phyloP scores from a whole-genome alignment of 2,113 vertebrate genomes.

The Atlantisia rogersi region DNA sequence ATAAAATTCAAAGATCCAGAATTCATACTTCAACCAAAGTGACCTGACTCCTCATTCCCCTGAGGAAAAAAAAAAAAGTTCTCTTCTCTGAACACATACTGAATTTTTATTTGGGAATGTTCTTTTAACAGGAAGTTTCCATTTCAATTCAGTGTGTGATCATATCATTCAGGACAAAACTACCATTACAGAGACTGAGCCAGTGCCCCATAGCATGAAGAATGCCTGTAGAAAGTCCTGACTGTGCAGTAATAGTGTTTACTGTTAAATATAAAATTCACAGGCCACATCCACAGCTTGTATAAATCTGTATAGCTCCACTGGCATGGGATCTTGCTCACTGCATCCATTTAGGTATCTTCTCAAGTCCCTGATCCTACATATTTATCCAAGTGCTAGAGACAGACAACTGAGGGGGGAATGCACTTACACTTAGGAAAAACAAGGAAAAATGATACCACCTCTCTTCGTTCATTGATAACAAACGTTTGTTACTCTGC shows the following conservation, averaged over 20 bases:
- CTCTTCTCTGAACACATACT: not conserved
- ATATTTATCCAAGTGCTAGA: not conserved
- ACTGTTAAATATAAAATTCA: constrained; percentile 40
- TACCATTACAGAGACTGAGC: not conserved
- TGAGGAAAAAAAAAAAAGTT: not conserved
- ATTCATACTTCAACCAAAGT: not conserved
- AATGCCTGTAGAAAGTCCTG: constrained; percentile 4
- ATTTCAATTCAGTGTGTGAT: not conserved
- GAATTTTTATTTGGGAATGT: not conserved
- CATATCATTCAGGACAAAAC: not conserved
- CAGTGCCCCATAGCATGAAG: not conserved
- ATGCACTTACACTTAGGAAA: not conserved
- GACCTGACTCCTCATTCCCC: not conserved
- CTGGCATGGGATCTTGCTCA: not conserved
- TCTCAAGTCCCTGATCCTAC: not conserved
- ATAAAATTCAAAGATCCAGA: not conserved
- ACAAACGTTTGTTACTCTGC: not conserved
- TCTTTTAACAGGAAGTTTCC: not conserved
- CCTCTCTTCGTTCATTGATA: not conserved
- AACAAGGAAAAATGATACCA: not conserved
- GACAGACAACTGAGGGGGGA: not conserved
- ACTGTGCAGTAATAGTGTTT: not conserved
- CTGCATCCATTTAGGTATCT: not conserved
- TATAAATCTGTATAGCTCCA: not conserved
- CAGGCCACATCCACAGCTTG: not conserved